Evolutionary conservation across 2,113 vertebrate species (phyloP).

Genomic region (Rafetus swinhoei): DNA sequence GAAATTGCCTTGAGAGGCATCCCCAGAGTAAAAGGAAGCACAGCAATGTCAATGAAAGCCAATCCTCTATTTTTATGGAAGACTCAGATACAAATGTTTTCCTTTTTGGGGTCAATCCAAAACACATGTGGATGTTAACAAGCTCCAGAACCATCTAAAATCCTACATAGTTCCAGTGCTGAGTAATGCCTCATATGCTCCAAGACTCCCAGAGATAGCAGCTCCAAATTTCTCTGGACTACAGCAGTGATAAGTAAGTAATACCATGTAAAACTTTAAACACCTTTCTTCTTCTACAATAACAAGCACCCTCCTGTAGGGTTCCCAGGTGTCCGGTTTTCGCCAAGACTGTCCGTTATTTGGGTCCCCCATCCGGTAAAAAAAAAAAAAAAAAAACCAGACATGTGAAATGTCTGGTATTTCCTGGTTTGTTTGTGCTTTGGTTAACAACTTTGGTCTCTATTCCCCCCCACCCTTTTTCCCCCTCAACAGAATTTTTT

Average conservation of each 20-base stretch:
- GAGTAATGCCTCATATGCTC: neutral
- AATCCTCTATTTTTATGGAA: neutral
- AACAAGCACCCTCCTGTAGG: too few relatives aligned
- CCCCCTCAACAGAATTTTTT: too few relatives aligned
- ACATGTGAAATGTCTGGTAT: too few relatives aligned
- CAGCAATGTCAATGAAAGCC: neutral
- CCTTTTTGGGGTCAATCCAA: neutral
- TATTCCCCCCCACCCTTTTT: too few relatives aligned
- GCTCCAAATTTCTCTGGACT: neutral
- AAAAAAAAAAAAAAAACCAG: too few relatives aligned
- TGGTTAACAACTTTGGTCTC: too few relatives aligned
- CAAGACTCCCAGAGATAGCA: neutral
- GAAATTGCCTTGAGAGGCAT: neutral
- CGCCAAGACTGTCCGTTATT: too few relatives aligned
- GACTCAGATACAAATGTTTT: neutral
- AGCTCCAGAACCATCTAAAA: neutral
- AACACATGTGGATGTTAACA: neutral
- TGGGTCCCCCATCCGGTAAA: too few relatives aligned
- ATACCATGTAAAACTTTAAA: neutral
- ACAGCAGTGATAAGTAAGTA: rapidly evolving
- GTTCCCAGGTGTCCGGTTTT: too few relatives aligned
- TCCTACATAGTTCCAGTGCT: neutral
- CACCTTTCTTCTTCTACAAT: neutral
- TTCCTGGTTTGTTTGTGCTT: too few relatives aligned
- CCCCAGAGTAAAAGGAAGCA: neutral